Base-by-base conservation (phyloP, 2,113 vertebrate genomes). In the Hemibagrus wyckioides region DNA sequence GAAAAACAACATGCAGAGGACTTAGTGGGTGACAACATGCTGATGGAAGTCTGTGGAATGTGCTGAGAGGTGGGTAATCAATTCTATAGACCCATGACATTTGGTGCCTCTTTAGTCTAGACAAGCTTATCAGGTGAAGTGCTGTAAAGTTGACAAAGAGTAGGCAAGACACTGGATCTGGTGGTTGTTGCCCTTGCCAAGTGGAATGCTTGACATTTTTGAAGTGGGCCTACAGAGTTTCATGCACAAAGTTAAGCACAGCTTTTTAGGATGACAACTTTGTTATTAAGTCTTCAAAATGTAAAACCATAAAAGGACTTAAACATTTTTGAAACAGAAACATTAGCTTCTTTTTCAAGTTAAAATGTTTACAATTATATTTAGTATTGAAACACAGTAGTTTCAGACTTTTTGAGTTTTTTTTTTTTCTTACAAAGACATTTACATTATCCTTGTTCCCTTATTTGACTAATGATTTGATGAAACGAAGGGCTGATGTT, bases 91-190 rank as follows among this genome's bases (percentile, higher is more conserved):
- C 61, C 4, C 28, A 54, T 86, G 59, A 86, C 59, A 50, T 50
- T 33, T 50, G 33, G n/a, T 83, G 80, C 44, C 30, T 84, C 56
- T 79, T 91, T 90, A 88, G 92, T 92, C 90, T 83, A 77, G 79
- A 83, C 56, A 4, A 79, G 80, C 84, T 23, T 57, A 86, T 86
- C 76, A 80, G 76, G 23, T 69, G 44, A 86, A 80, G 50, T 23
- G 25, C 48, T 56, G 48, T 67, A 36, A 23, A 80, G 41, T 52
- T 65, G n/a, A 67, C 73, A 77, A 80, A 86, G 59, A 14, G 44
- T 41, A 80, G 50, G 48, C 59, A 80, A 52, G 50, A 86, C 85
- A 86, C 23, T 28, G n/a, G 44, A 86, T 69, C 76, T 39, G 39
- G 48, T 56, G 61, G 4, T 69, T 4, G 44, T 54, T 44, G 30